phyloP scores from a whole-genome alignment of 2,888 invertebrate genomes.

The Pachycephus smyrnensis region DNA sequence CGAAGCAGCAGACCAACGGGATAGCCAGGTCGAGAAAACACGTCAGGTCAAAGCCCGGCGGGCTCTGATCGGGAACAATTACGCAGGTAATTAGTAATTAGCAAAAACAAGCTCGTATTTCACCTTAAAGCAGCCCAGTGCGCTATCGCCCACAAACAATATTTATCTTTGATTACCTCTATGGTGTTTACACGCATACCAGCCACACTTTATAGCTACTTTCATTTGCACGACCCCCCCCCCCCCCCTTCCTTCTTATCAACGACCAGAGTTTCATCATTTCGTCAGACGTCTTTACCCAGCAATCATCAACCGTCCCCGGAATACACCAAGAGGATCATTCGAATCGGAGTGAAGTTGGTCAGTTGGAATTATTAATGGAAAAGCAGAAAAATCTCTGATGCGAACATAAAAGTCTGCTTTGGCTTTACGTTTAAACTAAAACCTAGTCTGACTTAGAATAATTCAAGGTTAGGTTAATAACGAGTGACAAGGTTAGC shows the following conservation, averaged over 20 bases:
- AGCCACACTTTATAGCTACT: not conserved
- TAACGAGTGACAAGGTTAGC: not conserved
- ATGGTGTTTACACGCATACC: slow-evolving; percentile 37
- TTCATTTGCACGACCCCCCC: not conserved
- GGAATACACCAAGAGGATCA: not conserved
- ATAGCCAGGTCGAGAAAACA: not conserved
- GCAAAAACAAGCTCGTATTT: slow-evolving; percentile 43
- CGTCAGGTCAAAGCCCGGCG: not conserved
- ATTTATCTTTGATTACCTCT: slow-evolving; percentile 54
- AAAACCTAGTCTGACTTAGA: not conserved
- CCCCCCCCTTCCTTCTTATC: not conserved
- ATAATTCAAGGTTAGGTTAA: not conserved
- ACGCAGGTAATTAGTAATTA: slow-evolving; percentile 48
- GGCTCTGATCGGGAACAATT: slow-evolving; percentile 11
- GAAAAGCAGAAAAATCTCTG: slow-evolving; percentile 40
- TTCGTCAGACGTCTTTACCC: not conserved
- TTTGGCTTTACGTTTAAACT: not conserved
- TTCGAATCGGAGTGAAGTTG: not conserved
- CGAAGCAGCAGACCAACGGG: not conserved
- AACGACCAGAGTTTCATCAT: not conserved
- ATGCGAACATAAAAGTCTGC: slow-evolving; percentile 19
- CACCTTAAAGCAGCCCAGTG: slow-evolving; percentile 36
- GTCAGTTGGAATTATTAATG: not conserved
- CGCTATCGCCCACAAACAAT: slow-evolving; percentile 36
- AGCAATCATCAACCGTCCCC: not conserved